Base-by-base conservation (phyloP, 2,113 vertebrate genomes). In the Hiodon alosoides region DNA sequence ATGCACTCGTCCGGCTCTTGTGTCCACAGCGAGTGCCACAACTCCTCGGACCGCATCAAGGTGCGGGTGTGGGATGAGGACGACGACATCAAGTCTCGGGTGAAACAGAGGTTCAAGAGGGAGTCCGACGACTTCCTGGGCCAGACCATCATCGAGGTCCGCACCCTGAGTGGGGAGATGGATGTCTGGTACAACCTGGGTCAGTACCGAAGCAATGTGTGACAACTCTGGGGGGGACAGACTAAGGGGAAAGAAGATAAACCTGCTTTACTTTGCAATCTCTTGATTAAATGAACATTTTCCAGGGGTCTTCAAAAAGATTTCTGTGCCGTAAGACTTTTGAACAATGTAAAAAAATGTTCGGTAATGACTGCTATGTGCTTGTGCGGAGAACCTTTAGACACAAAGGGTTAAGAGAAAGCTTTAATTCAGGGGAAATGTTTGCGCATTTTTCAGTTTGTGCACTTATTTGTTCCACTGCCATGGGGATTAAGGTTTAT, bases 151-250 rank as follows among this genome's bases (percentile, higher is more conserved):
- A 99, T 99, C 0, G 97, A 99, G 85, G 97, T 99, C 62, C 93
- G 97, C 79, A 99, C 96, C 0, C 93, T 99, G 78, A 98, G 97
- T 0, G 97, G 97, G 72, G 97, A 99, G 88, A 99, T 99, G 97
- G 97, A 99, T 5, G 96, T 99, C 72, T 99, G 97, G 96, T 98
- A 98, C 89, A 99, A 98, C 84, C 89, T 99, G 5, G 97, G 97
- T 99, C 82, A 90, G 94, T 75, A 76, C 66, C 77, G 71, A 72
- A 59, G 31, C 31, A 31, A 31, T 31, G 31, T 31, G 31, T 31
- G 31, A 31, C 31, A 31, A 31, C 31, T 31, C 31, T 31, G 31
- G n/a, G n/a, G n/a, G n/a, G n/a, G 31, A 31, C 31, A 31, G 31
- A 31, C 31, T 31, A 31, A 31, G 31, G 31, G 31, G 31, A 31